Evolutionary conservation across 2,797 vertebrate species (phyloP), one percentile per base, ranked within the genome.

Genomic region (Tamandua tetradactyla): DNA sequence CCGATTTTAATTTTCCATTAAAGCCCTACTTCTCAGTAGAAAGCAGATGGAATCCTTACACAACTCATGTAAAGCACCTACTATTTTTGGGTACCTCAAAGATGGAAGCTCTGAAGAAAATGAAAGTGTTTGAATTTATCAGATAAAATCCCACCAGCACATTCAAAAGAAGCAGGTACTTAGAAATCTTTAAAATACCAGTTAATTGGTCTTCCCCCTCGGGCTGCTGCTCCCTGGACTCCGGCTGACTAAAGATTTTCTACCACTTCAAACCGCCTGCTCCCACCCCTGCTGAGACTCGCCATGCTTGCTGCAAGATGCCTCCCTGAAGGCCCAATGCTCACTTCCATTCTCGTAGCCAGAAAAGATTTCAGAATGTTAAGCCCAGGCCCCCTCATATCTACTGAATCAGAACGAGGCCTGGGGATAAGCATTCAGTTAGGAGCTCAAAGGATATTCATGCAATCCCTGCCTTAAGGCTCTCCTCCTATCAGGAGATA

Each of bases 31-130:
- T 97, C 96, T 95, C 95, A 71, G 92, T 89, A 94, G 93, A 92
- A 96, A 96, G 96, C 96, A 97, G 96, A 97, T 96, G 96, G 97
- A 93, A 87, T 95, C 91, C 97, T 97, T 97, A 97, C 30, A 97
- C 96, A 97, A 96, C 95, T 95, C 89, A 92, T 92, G 52, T 74
- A 97, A 96, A 95, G 96, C n/a, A n/a, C 88, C 69, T 93, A 88
- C 96, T 96, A 96, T 95, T 96, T 79, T n/a, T 42, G 81, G 92
- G 42, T 93, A 85, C 35, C 83, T 92, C 94, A 96, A 96, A 94
- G 97, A 96, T 35, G 96, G 82, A 93, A 94, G 89, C 59, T 75
- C 92, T 83, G 91, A 96, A 91, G 87, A 96, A 97, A 96, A 95
- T 94, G 92, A 95, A 97, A 96, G 96, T 91, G 69, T 25, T 71